phyloP scores from a whole-genome alignment of 2,797 vertebrate genomes.

The Lateolabrax maculatus region DNA sequence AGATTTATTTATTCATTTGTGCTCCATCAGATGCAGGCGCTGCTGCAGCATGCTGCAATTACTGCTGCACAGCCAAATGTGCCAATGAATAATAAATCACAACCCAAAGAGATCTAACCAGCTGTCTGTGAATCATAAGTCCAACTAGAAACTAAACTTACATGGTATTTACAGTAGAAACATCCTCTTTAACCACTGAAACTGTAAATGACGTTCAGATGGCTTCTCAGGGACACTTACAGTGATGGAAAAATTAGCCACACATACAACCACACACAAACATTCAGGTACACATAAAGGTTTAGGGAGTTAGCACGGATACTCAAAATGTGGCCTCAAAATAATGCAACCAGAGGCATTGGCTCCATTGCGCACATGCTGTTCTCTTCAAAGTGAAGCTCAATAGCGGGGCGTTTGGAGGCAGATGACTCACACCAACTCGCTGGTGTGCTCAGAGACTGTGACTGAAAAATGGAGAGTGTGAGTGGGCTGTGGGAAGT shows the following conservation, averaged over 20 bases:
- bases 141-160: slow-evolving; percentile 44
- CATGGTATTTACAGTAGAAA: slow-evolving; percentile 36
- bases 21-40: slow-evolving; percentile 72
- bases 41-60: slow-evolving; percentile 73
- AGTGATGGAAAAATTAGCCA: neutral
- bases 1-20: slow-evolving; percentile 81
- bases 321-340: slow-evolving; percentile 27
- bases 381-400: slow-evolving; percentile 55
- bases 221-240: neutral
- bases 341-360: slow-evolving; percentile 40
- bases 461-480: slow-evolving; percentile 54
- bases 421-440: slow-evolving; percentile 73
- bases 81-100: slow-evolving; percentile 80
- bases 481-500: slow-evolving; percentile 60
- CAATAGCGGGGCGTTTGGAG: slow-evolving; percentile 43
- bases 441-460: slow-evolving; percentile 53
- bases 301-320: slow-evolving; percentile 21
- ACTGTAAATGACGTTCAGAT: slow-evolving; percentile 1
- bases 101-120: slow-evolving; percentile 69
- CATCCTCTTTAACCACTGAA: slow-evolving; percentile 25
- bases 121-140: slow-evolving; percentile 44
- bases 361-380: slow-evolving; percentile 43
- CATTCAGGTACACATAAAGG: slow-evolving; percentile 16
- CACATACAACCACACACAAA: slow-evolving; percentile 7
- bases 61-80: slow-evolving; percentile 71